Base-by-base conservation (phyloP, 2,113 vertebrate genomes). In the Montifringilla adamsi region DNA sequence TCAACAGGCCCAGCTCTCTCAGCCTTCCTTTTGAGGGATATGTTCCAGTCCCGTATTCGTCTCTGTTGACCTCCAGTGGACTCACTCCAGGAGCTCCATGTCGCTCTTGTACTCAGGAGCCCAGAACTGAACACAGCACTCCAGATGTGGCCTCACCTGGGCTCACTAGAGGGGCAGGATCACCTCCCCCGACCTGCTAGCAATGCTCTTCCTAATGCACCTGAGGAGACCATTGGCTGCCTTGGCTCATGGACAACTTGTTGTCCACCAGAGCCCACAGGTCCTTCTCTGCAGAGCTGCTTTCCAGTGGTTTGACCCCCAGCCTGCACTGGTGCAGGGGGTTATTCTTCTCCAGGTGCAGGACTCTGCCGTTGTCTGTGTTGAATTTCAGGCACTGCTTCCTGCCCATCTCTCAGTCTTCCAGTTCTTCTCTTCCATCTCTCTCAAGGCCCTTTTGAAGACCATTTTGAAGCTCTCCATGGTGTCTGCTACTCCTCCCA, bases 221-320 rank as follows among this genome's bases (percentile, higher is more conserved):
- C 11, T 0, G 0, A 49, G 24, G 43, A 79, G 4, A 35, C 41
- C 26, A 41, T 1, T 50, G 50, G 21, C 43, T 10, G 5, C 2
- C 11, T 49, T 73, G 35, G 67, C 30, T 80, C 50, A 7, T 5
- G 31, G 67, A 49, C 58, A 72, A 24, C 21, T 56, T 41, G 13
- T 6, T 72, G 43, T 35, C 35, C 26, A 10, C 9, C 67, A 72
- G 67, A 21, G 37, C 43, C 43, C 56, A 24, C 24, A 55, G 56
- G n/a, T 70, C 66, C 39, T 69, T 62, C 64, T 15, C 23, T 0
- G 0, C 63, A 69, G 37, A 60, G 46, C 10, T 60, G 63, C 39
- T 78, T 78, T 28, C 28, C 55, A 78, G 47, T 4, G 10, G 39
- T 44, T 62, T 44, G n/a, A 27, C 23, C 23, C 11, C 18, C 55